Evolutionary conservation across 2,888 invertebrate species (phyloP).

Genomic region (Crossocerus cetratus): DNA sequence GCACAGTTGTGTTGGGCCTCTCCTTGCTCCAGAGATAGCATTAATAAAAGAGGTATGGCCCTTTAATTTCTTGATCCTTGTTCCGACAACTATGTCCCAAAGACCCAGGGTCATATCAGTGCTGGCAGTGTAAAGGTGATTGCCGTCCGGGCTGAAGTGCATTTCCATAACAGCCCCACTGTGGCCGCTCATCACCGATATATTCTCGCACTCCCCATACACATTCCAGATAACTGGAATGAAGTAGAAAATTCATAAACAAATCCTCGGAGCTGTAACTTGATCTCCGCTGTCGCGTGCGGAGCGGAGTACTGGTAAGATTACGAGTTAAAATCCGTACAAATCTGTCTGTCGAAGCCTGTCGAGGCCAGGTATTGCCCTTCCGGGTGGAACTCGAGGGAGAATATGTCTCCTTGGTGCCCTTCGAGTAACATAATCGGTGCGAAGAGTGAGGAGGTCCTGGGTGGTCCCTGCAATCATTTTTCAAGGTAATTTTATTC

Average conservation of each 20-base stretch:
- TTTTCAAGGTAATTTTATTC: background rate
- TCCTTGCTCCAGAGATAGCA: conserved; percentile 84
- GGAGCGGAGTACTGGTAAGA: too few relatives aligned
- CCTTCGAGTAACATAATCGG: conserved; percentile 98
- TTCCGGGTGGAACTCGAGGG: conserved; percentile 96
- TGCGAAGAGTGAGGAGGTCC: conserved; percentile 92
- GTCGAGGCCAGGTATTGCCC: conserved; percentile 95
- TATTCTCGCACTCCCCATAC: conserved; percentile 98
- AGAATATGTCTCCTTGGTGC: conserved; percentile 97
- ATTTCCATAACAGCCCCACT: conserved; percentile 97
- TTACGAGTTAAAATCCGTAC: conserved; percentile 84
- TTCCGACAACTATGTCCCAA: conserved; percentile 96
- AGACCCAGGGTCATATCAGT: conserved; percentile 96
- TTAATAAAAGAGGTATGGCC: conserved; percentile 89
- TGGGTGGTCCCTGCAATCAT: conserved; percentile 80
- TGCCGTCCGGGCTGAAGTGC: conserved; percentile 90
- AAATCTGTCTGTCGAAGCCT: conserved; percentile 96
- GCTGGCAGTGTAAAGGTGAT: conserved; percentile 92
- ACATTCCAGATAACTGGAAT: conserved; percentile 95
- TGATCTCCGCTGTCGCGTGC: too few relatives aligned
- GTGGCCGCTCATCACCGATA: conserved; percentile 95
- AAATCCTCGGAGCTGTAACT: background rate
- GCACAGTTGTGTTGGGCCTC: conserved; percentile 93
- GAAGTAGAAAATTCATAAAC: conserved; percentile 50
- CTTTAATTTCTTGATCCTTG: conserved; percentile 92